Evolutionary conservation across 2,113 vertebrate genomes (phyloP).

Genomic region (Canis aureus): DNA sequence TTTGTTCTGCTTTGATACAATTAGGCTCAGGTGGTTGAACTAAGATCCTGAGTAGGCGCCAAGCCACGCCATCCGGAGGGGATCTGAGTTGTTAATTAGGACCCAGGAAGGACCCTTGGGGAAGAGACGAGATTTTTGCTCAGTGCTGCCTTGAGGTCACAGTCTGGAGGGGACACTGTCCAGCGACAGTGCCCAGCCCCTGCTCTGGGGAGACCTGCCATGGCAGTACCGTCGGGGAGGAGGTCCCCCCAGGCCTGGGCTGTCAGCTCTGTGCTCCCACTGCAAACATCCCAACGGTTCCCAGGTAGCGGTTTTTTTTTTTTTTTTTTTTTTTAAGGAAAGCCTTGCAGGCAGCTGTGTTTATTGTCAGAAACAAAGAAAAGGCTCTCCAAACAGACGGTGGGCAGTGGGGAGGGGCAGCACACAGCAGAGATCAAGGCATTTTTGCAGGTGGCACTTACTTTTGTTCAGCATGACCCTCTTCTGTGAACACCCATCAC

Average conservation of each 20-base stretch:
- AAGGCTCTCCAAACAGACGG: neutral
- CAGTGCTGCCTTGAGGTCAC: fast-evolving
- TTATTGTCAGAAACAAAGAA: neutral
- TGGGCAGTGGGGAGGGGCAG: neutral
- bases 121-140: too few species aligned
- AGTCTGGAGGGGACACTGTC: neutral
- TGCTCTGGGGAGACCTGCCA: fast-evolving
- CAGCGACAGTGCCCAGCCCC: neutral
- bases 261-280: fast-evolving
- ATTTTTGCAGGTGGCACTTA: conserved; percentile 81
- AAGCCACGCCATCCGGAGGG: neutral
- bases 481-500: conserved; percentile 87
- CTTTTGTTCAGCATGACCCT: conserved; percentile 86
- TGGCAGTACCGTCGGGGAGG: neutral
- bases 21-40: neutral
- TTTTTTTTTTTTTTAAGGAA: neutral
- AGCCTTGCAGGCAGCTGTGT: neutral
- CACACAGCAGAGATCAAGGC: conserved; percentile 57
- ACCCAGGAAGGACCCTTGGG: neutral
- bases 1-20: neutral
- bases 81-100: neutral
- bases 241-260: neutral
- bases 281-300: fast-evolving
- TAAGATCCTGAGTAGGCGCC: fast-evolving
- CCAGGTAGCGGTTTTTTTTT: neutral